Conservation (phyloP, 2,888 invertebrate genomes). For the Nemurella pictetii region DNA sequence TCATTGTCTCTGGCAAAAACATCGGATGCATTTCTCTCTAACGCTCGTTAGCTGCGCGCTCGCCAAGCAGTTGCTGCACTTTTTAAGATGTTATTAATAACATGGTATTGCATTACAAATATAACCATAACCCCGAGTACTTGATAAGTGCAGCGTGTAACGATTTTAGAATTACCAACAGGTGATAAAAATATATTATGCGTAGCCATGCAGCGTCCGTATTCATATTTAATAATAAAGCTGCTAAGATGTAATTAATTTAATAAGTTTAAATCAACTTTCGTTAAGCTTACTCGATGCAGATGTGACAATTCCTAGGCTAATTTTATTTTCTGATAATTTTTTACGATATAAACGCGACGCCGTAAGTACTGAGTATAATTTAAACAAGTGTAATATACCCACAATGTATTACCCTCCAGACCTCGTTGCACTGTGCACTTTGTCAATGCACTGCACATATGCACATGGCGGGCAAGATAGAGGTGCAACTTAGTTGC, state of each 20-base stretch:
- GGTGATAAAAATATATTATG: neutral
- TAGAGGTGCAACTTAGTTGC: neutral
- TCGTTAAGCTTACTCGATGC: neutral
- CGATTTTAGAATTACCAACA: neutral
- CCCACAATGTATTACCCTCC: neutral
- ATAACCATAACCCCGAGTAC: neutral
- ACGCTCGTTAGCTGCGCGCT: neutral
- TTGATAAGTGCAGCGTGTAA: neutral
- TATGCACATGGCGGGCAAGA: neutral
- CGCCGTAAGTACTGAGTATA: neutral
- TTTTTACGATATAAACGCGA: neutral
- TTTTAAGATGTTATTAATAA: neutral
- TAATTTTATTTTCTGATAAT: neutral
- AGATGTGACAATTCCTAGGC: neutral
- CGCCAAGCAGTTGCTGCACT: neutral
- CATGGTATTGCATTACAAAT: neutral
- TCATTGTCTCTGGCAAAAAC: neutral
- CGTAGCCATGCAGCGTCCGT: neutral
- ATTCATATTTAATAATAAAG: neutral
- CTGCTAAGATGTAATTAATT: neutral
- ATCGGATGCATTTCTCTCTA: neutral
- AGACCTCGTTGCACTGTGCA: neutral
- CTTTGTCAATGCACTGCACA: too few species aligned
- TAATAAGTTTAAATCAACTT: neutral
- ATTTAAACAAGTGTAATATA: neutral